Conservation (phyloP, 2,113 vertebrate species). For the Spermophilus dauricus region DNA sequence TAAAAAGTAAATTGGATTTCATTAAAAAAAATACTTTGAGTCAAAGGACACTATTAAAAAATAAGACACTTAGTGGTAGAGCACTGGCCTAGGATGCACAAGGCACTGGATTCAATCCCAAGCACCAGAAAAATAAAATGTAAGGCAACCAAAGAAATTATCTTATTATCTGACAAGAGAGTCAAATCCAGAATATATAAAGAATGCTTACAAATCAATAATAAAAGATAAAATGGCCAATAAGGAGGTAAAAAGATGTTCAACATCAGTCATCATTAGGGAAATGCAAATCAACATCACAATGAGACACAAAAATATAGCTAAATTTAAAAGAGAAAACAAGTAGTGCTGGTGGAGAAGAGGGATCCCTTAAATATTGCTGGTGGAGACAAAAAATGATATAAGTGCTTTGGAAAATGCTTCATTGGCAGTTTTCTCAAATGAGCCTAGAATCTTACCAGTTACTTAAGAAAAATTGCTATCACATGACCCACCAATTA, state of each 20-base stretch:
- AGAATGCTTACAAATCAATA: neutral
- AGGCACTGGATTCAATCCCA: too few species aligned
- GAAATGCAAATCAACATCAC: constrained; percentile 21
- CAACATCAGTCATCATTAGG: neutral
- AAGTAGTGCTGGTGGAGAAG: neutral
- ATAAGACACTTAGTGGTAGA: neutral
- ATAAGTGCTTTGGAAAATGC: neutral
- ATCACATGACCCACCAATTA: neutral
- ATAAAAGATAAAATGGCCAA: constrained; percentile 29
- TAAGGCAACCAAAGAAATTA: neutral
- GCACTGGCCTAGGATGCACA: too few species aligned
- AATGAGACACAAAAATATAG: neutral
- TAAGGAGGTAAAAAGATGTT: constrained; percentile 22
- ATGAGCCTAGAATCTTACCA: neutral
- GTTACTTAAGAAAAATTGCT: neutral
- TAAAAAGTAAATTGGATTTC: neutral
- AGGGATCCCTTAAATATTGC: neutral
- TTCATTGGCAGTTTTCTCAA: neutral
- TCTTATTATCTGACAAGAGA: neutral
- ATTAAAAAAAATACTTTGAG: too few species aligned
- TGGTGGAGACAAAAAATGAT: neutral
- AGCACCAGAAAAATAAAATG: too few species aligned
- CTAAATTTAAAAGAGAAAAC: constrained; percentile 2
- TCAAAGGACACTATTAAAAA: neutral
- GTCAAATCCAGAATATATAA: neutral